Base-by-base conservation (phyloP, 2,888 invertebrate species). In the Zootermopsis nevadensis region DNA sequence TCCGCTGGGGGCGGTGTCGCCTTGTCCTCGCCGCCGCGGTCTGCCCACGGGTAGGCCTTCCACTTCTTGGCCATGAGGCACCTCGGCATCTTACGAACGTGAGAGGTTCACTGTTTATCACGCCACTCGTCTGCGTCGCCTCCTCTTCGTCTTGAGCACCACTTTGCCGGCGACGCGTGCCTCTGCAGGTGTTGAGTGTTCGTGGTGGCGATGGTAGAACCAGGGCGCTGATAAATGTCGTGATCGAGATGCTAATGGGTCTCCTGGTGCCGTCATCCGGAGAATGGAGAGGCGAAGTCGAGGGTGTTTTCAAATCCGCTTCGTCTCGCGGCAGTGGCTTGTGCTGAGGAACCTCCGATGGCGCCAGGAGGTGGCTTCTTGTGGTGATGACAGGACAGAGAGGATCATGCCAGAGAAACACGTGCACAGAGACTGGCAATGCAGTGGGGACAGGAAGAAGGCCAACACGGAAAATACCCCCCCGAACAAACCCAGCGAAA, bases 51-150 rank as follows among this genome's bases (percentile, higher is more conserved):
- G 89, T 94, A 94, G 90, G 94, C 95, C 94, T 97, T 97, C 96
- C 97, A 97, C 93, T 97, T 97, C 92, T 97, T 97, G 89, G 97
- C 97, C 96, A 97, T 97, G 91, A 97, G 94, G 93, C 97, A 97
- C 90, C 97, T 96, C 91, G 97, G 97, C 97, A 97, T 97, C 90
- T 69, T 67, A 30, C 22, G 27, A 3, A 31, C 27, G 19, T 38
- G 38, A 15, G 24, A 24, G 55, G 12, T 6, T 72, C 33, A 31
- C n/a, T 55, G 12, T 24, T 24, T 79, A 79, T 79, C 79, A 79
- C 79, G 79, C 60, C n/a, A 27, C 82, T 33, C 81, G 83, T 33
- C 79, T 60, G 12, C 79, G 79, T 60, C 79, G 24, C 24, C 66
- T 82, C 60, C 77, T 42, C 53, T 79, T 82, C 60, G 60, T 35